Base-by-base conservation (phyloP, 2,113 vertebrate genomes). In the Clarias gariepinus region DNA sequence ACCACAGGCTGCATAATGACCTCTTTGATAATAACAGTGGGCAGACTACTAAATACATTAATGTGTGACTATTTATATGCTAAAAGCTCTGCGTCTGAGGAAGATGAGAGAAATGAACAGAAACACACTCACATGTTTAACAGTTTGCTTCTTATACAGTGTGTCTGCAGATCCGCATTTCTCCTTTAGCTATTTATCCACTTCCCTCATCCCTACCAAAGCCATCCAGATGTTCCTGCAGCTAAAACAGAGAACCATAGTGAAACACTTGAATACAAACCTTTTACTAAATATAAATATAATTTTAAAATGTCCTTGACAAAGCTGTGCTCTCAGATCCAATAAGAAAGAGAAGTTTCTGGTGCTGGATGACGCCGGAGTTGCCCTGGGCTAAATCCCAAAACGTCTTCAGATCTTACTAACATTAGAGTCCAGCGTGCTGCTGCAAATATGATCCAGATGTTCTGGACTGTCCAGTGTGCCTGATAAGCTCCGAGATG, bases 401-500 rank as follows among this genome's bases (percentile, higher is more conserved):
- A 19, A 60, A 33, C 60, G 55, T 36, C 78, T 80, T 80, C 55
- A 60, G 78, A 80, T 80, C 78, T 80, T 60, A 60, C 53, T 30
- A 33, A 79, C 66, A 71, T 84, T 84, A 66, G 79, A 74, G 77
- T 81, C 36, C 71, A 57, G 61, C 36, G 47, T 79, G 60, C 61
- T 55, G 52, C 52, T 85, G 61, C 30, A 80, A 68, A 79, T 80
- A 19, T 57, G 68, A 77, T 4, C 53, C 60, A 81, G 60, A 60
- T 80, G 69, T 85, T 78, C 61, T 84, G 63, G 68, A 61, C 82
- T 84, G 66, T 86, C 83, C 73, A 55, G 9, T 68, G 81, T 73
- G 60, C 69, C 53, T 78, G 60, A 55, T 89, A 61, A 89, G 74
- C 73, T 86, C 58, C 9, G 52, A 83, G 61, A 83, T 63, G 83